Percentiles rank a stretch among this genome's conserved stretches.
These are phyloP conservation scores for Aphidius ervi DNA, from an alignment of 1,140 invertebrate genomes.

Conservation along the genomic window DNA sequence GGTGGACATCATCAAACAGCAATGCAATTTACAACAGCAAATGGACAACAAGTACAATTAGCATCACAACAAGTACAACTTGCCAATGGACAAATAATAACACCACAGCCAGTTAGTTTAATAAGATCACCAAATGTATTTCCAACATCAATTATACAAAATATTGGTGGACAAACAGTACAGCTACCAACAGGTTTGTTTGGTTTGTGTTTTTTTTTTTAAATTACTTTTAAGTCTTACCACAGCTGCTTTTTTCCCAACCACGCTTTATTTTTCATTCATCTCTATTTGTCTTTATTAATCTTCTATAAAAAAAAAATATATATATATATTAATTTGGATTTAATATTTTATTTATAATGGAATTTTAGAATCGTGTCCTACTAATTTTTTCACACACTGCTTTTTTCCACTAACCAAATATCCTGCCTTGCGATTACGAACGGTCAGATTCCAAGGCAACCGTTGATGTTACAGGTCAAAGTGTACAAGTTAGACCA, in stretches of 20 bases:
- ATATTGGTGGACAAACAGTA: constrained; percentile 50
- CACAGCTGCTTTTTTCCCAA: not conserved
- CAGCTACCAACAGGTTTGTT: constrained; percentile 49
- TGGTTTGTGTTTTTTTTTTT: constrained; percentile 2
- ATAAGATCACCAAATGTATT: constrained; percentile 47
- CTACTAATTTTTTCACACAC: constrained; percentile 9
- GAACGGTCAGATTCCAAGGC: constrained; percentile 34
- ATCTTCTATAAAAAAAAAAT: too few species aligned
- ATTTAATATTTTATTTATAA: too few species aligned
- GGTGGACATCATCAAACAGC: constrained; percentile 43
- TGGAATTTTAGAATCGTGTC: too few species aligned
- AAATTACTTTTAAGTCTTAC: not conserved
- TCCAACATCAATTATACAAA: constrained; percentile 50
- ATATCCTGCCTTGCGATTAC: constrained; percentile 21
- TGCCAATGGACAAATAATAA: constrained; percentile 52
- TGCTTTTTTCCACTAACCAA: constrained; percentile 24
- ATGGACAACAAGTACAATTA: constrained; percentile 53
- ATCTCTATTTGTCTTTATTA: too few species aligned
- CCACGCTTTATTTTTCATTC: not conserved
- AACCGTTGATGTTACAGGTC: constrained; percentile 53
- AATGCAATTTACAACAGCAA: constrained; percentile 47
- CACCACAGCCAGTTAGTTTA: constrained; percentile 56
- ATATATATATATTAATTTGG: too few species aligned
- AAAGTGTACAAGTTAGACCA: constrained; percentile 70
- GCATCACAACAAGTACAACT: constrained; percentile 58